These are phyloP conservation scores for Salpingus planirostris DNA, from an alignment of 2,888 invertebrate species.

Conservation along the genomic window DNA sequence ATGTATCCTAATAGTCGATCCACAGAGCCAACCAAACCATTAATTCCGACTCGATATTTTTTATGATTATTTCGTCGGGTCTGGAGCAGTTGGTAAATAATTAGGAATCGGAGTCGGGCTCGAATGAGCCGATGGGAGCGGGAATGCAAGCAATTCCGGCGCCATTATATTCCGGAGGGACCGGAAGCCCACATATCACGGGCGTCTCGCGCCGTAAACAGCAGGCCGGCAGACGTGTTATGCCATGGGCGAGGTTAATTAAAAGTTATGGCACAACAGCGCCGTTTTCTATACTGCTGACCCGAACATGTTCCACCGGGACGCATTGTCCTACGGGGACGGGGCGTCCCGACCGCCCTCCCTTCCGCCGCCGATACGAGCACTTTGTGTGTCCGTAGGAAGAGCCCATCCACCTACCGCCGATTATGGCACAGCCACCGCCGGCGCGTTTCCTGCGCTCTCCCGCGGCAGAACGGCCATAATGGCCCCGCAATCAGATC, in stretches of 20 bases:
- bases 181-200: slow-evolving; percentile 8
- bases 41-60: too few species aligned
- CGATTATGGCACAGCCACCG: not conserved
- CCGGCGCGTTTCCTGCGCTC: not conserved
- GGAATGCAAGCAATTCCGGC: slow-evolving; percentile 2
- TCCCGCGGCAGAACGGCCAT: too few species aligned
- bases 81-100: too few species aligned
- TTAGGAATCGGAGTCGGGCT: too few species aligned
- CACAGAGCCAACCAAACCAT: too few species aligned
- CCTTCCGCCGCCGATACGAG: too few species aligned
- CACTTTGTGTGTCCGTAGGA: too few species aligned
- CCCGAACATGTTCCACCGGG: slow-evolving; percentile 18
- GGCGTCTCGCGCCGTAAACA: slow-evolving; percentile 5
- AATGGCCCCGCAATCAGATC: not conserved
- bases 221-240: slow-evolving; percentile 6
- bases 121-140: not conserved
- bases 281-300: slow-evolving; percentile 24
- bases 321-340: slow-evolving; percentile 9
- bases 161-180: slow-evolving; percentile 6
- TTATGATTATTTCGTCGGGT: too few species aligned
- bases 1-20: too few species aligned
- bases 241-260: slow-evolving; percentile 22
- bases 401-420: not conserved
- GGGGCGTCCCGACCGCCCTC: too few species aligned
- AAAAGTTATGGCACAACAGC: slow-evolving; percentile 26